phyloP scores from a whole-genome alignment of 2,888 invertebrate species.

The Parnassius smintheus region DNA sequence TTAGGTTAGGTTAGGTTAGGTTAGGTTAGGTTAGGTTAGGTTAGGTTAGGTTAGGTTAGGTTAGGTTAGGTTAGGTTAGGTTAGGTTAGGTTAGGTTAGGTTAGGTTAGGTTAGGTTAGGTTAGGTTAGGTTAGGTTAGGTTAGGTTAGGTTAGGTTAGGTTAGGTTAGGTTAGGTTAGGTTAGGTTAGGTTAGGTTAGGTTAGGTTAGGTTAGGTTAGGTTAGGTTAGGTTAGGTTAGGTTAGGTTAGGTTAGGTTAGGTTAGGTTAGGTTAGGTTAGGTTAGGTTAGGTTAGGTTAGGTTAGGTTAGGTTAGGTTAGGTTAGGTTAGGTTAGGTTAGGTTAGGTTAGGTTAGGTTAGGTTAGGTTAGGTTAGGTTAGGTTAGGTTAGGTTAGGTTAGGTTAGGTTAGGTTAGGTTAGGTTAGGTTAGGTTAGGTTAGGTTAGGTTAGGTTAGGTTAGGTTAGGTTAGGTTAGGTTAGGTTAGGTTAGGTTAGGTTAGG shows the following conservation, averaged over 20 bases:
- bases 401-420: conserved; percentile 33
- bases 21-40: conserved; percentile 25
- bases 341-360: conserved; percentile 20
- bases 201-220: conserved; percentile 17
- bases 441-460: conserved; percentile 35
- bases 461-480: conserved; percentile 9
- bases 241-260: conserved; percentile 34
- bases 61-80: conserved; percentile 26
- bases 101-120: conserved; percentile 28
- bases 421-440: conserved; percentile 34
- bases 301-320: conserved; percentile 33
- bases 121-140: conserved; percentile 25
- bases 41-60: conserved; percentile 26
- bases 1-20: conserved; percentile 17
- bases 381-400: conserved; percentile 34
- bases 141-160: conserved; percentile 27
- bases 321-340: conserved; percentile 18
- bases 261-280: conserved; percentile 34
- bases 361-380: conserved; percentile 28
- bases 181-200: conserved; percentile 15
- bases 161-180: conserved; percentile 28
- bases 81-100: conserved; percentile 28
- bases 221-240: conserved; percentile 22
- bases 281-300: conserved; percentile 33
- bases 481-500: not conserved